Evolutionary conservation across 2,888 invertebrate species (phyloP).

Genomic region (Dyspetes luteomarginatus): DNA sequence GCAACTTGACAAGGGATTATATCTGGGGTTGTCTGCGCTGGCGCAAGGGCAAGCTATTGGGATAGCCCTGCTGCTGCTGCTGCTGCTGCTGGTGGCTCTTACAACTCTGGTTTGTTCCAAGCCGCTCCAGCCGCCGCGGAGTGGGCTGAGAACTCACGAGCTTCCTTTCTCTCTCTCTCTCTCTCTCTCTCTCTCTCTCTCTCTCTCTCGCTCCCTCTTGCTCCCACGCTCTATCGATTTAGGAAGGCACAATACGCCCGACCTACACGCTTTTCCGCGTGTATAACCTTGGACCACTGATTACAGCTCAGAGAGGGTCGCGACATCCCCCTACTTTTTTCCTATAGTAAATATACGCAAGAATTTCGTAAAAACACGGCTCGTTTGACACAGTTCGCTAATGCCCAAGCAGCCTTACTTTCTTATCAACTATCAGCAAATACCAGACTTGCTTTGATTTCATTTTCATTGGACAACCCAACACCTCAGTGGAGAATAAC

Average conservation of each 20-base stretch:
- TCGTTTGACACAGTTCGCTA: too few relatives aligned
- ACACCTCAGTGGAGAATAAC: too few relatives aligned
- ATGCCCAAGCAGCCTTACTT: too few relatives aligned
- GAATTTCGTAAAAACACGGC: too few relatives aligned
- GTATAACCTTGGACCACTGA: slow-evolving; percentile 56
- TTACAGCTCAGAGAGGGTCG: slow-evolving; percentile 38
- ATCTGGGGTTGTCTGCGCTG: slow-evolving; percentile 39
- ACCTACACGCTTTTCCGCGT: slow-evolving; percentile 66
- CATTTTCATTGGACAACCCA: too few relatives aligned
- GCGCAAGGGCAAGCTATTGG: slow-evolving; percentile 28
- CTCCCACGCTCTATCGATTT: slow-evolving; percentile 75
- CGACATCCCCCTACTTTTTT: background rate
- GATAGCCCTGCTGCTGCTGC: slow-evolving; percentile 4
- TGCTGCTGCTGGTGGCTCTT: slow-evolving; percentile 24
- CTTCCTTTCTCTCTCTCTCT: slow-evolving; percentile 27
- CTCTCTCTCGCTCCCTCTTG: slow-evolving; percentile 22
- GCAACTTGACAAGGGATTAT: slow-evolving; percentile 6
- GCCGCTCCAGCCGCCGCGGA: slow-evolving; percentile 49
- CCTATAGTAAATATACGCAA: too few relatives aligned
- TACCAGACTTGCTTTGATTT: too few relatives aligned
- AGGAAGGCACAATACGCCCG: slow-evolving; percentile 71
- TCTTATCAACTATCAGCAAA: too few relatives aligned
- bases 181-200: slow-evolving; percentile 3
- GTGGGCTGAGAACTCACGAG: slow-evolving; percentile 42
- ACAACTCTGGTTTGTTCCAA: slow-evolving; percentile 49